Evolutionary conservation across 2,888 invertebrate species (phyloP), one percentile per base, ranked within the genome.

Genomic region (Drosophila borealis): DNA sequence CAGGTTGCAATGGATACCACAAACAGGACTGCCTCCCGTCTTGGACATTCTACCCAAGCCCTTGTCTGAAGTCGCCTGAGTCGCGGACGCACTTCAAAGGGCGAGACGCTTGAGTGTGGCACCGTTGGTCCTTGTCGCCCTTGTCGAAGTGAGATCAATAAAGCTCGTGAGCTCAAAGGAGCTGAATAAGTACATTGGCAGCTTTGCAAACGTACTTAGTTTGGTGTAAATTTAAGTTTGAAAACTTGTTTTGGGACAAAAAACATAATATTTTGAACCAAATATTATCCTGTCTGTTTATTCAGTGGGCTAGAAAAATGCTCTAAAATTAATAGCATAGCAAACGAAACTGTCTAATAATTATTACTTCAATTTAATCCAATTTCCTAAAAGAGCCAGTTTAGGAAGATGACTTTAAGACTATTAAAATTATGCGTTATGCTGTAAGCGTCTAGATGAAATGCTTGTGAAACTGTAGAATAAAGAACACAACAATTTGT

Each of bases 71-170:
- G 17, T 17, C 41, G 14, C 10, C 4, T 49, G 29, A 29, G 29
- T 29, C 25, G 25, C 25, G 25, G 36, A 56, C 56, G 56, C 56
- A 56, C 36, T 46, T 56, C 56, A 37, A 36, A 25, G 13, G 17
- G 14, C 21, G 55, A 36, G 34, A 14, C 10, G 8, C 8, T 46
- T 55, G 33, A 34, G 34, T 14, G 14, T 9, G 8, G 8, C 8
- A 8, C 8, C 29, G 8, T 29, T 8, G 29, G 29, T 8, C 29
- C 29, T 29, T 29, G 8, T 29, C 50, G 14, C 5, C 25, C 36
- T 49, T 48, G 55, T 36, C n/a, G 5, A 36, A 36, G 25, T 49
- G 49, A 49, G 34, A 50, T 56, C 56, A 49, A 36, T n/a, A 25
- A 9, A 8, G 49, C 49, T 13, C 21, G 21, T 11, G 49, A 46